Base-by-base conservation (phyloP, 2,113 vertebrate genomes). In the Seriola rivoliana region DNA sequence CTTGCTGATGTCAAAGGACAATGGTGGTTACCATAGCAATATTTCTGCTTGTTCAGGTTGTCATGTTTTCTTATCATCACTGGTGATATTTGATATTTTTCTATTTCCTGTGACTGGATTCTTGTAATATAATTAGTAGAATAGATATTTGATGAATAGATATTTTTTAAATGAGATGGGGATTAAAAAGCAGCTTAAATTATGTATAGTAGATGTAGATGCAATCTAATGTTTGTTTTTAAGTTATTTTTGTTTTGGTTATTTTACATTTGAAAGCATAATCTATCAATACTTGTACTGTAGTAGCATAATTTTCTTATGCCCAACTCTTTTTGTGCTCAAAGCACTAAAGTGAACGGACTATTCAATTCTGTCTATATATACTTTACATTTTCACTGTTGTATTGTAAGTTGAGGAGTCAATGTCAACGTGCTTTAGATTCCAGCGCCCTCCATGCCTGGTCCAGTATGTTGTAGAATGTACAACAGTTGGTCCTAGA, bases 51-150 rank as follows among this genome's bases (percentile, higher is more conserved):
- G 90, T 94, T 94, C 93, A 94, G 93, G 93, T 95, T 87, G 92
- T 95, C 93, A 95, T 90, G 92, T 95, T 96, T 95, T 95, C 92
- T 88, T 93, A 94, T 94, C 92, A 95, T 95, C 88, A 89, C 85
- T 91, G 93, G 94, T 95, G 89, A 95, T 95, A 95, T 95, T 93
- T 93, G 89, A 94, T 96, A 96, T 96, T 96, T 96, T 96, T 96
- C 92, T 96, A 96, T 93, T 93, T 93, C 75, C 84, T 86, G 91
- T 95, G 91, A 95, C 92, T 95, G 88, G 86, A 93, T 93, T 91
- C 92, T 93, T 94, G 91, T 95, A 93, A 91, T 89, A 94, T 94
- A 94, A 90, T 90, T 88, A 95, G 94, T 91, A 93, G 92, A 92
- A 86, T 95, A 95, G 93, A 95, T 94, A 96, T 96, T 95, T 95